These are phyloP conservation scores for Montifringilla adamsi DNA, from an alignment of 2,113 vertebrate species.

Conservation along the genomic window DNA sequence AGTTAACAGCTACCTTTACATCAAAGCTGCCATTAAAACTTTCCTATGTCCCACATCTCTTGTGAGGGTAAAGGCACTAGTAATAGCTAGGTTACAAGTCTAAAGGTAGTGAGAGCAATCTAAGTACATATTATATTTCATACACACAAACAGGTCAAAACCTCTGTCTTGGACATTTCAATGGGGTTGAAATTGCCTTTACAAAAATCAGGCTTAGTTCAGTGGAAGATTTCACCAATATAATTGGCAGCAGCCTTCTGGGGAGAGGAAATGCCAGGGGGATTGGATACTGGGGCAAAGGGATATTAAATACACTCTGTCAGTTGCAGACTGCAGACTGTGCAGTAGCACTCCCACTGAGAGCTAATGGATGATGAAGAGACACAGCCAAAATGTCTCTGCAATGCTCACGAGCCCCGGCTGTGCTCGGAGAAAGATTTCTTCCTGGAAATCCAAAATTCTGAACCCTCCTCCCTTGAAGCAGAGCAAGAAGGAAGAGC, in stretches of 20 bases:
- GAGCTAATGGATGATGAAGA: conserved; percentile 20
- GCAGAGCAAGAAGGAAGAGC: neutral
- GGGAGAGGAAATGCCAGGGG: neutral
- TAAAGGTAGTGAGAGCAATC: neutral
- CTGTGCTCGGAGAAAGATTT: conserved; percentile 11
- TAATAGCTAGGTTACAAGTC: neutral
- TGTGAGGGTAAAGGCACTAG: neutral
- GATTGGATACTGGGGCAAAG: neutral
- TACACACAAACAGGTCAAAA: neutral
- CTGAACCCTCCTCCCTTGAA: neutral
- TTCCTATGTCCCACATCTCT: neutral
- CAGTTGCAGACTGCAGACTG: conserved; percentile 3
- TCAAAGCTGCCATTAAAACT: neutral
- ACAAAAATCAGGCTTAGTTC: neutral
- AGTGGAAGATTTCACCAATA: neutral
- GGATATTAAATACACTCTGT: conserved; percentile 15
- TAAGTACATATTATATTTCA: neutral
- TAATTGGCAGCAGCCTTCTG: conserved; percentile 29
- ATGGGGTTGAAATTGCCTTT: neutral
- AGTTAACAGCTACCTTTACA: neutral
- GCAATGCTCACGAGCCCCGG: neutral
- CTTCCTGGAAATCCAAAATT: neutral
- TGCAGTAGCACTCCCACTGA: conserved; percentile 9
- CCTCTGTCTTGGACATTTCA: neutral
- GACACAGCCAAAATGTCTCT: neutral